Conservation (phyloP, 2,888 invertebrate genomes). For the Saturnia japonica region DNA sequence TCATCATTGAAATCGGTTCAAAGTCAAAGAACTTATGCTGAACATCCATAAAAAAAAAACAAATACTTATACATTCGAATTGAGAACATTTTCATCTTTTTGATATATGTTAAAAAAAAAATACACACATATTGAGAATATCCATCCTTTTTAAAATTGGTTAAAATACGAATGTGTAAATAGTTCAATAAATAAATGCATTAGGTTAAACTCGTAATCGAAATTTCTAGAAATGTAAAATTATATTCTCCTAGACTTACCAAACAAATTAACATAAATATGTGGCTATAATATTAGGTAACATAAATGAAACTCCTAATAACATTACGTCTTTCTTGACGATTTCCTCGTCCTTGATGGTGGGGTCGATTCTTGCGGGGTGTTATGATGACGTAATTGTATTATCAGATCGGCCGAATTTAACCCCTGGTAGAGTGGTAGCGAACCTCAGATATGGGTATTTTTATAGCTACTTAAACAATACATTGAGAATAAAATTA, state of each 20-base stretch:
- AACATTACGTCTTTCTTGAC: neutral
- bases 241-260: neutral
- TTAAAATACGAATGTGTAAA: neutral
- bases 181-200: neutral
- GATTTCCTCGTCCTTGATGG: neutral
- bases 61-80: too few species aligned
- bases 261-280: neutral
- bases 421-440: neutral
- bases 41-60: too few species aligned
- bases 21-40: too few species aligned
- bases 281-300: neutral
- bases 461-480: neutral
- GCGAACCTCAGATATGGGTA: neutral
- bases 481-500: too few species aligned
- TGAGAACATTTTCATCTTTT: too few species aligned
- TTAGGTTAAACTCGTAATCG: neutral
- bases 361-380: slow-evolving; percentile 1
- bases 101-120: too few species aligned
- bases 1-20: too few species aligned
- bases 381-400: slow-evolving; percentile 11
- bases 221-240: neutral
- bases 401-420: slow-evolving; percentile 9
- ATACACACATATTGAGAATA: too few species aligned
- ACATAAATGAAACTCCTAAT: too few species aligned
- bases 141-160: too few species aligned